Evolutionary conservation across 2,888 invertebrate species (phyloP).

Genomic region (Elysia crispata): DNA sequence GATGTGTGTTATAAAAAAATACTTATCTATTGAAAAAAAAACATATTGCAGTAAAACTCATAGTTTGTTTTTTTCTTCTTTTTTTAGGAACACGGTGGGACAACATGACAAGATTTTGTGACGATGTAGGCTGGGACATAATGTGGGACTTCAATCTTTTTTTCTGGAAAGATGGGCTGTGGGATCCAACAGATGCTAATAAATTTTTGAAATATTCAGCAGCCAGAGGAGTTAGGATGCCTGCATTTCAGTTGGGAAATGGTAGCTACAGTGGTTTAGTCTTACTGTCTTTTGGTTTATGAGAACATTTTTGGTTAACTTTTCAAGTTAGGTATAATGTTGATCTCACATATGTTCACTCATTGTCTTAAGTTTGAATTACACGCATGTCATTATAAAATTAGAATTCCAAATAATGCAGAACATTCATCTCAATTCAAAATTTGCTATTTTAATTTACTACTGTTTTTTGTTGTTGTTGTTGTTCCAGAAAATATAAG

Average conservation of each 20-base stretch:
- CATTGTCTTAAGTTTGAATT: too few species aligned
- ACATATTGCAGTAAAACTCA: neutral
- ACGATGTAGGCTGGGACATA: conserved; percentile 81
- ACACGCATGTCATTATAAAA: too few species aligned
- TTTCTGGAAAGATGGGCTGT: conserved; percentile 81
- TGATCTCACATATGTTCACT: too few species aligned
- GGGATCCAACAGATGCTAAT: conserved; percentile 84
- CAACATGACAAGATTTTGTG: conserved; percentile 82
- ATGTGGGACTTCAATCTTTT: conserved; percentile 86
- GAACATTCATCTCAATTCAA: too few species aligned
- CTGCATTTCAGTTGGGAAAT: conserved; percentile 74
- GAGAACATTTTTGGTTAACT: too few species aligned
- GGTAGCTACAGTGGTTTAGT: conserved; percentile 56
- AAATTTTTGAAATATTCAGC: conserved; percentile 83
- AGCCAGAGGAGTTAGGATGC: conserved; percentile 77
- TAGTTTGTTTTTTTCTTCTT: neutral
- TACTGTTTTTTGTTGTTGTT: neutral
- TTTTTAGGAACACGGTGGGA: conserved; percentile 80
- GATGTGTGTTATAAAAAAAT: too few species aligned
- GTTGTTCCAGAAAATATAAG: too few species aligned
- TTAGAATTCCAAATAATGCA: too few species aligned
- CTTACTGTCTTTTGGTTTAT: neutral
- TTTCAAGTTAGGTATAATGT: too few species aligned
- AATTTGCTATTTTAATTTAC: too few species aligned
- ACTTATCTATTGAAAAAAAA: too few species aligned